Evolutionary conservation across 2,113 vertebrate species (phyloP).

Genomic region (Siniperca knerii): DNA sequence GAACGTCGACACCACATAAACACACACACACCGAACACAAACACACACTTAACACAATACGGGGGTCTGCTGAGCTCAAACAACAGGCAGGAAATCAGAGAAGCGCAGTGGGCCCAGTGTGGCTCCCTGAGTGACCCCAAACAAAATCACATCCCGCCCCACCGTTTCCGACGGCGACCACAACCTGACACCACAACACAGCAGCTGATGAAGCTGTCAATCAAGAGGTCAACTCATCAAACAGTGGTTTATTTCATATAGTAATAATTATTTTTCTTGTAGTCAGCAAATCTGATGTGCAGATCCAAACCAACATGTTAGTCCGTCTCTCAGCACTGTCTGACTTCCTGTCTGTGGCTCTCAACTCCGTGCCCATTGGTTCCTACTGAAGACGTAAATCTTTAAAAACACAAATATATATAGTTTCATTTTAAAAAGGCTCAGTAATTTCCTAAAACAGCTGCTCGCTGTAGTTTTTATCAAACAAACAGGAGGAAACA

Average conservation of each 20-base stretch:
- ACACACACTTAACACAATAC: conserved; percentile 39
- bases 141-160: conserved; percentile 42
- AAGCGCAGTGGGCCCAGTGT: conserved; percentile 20
- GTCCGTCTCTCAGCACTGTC: no score
- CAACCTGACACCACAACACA: background rate
- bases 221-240: conserved; percentile 35
- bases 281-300: no score
- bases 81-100: conserved; percentile 73
- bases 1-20: conserved; percentile 73
- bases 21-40: conserved; percentile 62
- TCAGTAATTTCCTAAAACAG: no score
- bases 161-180: conserved; percentile 51
- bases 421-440: no score
- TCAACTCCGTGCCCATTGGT: no score
- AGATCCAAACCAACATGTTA: no score
- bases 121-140: conserved; percentile 55
- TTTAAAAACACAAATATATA: no score
- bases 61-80: conserved; percentile 40
- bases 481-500: no score
- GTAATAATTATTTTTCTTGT: no score
- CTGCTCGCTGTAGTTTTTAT: no score
- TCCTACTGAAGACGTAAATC: no score
- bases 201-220: conserved; percentile 66
- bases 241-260: background rate
- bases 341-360: no score